Evolutionary conservation across 2,888 invertebrate genomes (phyloP).

Genomic region (Drosophila merina): DNA sequence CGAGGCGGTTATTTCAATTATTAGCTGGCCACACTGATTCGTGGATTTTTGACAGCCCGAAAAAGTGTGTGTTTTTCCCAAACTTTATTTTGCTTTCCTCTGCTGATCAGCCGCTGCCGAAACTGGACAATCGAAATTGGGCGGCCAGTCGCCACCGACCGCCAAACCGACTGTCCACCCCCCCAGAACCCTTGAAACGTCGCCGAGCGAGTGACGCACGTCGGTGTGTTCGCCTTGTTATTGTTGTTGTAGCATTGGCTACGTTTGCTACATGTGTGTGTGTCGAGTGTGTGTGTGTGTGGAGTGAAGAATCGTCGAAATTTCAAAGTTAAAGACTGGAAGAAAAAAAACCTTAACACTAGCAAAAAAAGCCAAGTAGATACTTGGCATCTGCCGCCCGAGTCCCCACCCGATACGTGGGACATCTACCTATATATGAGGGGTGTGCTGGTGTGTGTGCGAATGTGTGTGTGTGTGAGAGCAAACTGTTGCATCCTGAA

Average conservation of each 20-base stretch:
- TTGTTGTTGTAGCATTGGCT: slow-evolving; percentile 47
- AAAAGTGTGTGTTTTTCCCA: slow-evolving; percentile 5
- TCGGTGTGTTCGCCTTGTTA: slow-evolving; percentile 44
- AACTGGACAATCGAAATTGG: slow-evolving; percentile 33
- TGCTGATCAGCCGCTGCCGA: slow-evolving; percentile 20
- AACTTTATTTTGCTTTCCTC: slow-evolving; percentile 4
- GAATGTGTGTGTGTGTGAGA: background rate
- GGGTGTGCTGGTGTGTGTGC: background rate
- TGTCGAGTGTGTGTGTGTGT: slow-evolving; percentile 31
- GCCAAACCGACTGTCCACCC: slow-evolving; percentile 25
- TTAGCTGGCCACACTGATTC: slow-evolving; percentile 1
- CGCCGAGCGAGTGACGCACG: slow-evolving; percentile 35
- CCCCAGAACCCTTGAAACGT: slow-evolving; percentile 11
- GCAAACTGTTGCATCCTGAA: slow-evolving; percentile 14
- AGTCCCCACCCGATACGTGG: background rate
- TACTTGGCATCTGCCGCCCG: background rate
- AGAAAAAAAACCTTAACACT: slow-evolving; percentile 17
- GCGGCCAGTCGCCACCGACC: slow-evolving; percentile 35
- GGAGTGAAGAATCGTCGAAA: slow-evolving; percentile 41
- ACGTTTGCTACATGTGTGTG: slow-evolving; percentile 33
- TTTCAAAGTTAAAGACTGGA: slow-evolving; percentile 35
- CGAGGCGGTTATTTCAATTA: background rate
- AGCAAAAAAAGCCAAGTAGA: slow-evolving; percentile 27
- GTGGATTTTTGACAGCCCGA: slow-evolving; percentile 4
- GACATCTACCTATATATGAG: background rate